Base-by-base conservation (phyloP, 37 sponge, comb jelly and placozoan species). In the Beroe forskalii region DNA sequence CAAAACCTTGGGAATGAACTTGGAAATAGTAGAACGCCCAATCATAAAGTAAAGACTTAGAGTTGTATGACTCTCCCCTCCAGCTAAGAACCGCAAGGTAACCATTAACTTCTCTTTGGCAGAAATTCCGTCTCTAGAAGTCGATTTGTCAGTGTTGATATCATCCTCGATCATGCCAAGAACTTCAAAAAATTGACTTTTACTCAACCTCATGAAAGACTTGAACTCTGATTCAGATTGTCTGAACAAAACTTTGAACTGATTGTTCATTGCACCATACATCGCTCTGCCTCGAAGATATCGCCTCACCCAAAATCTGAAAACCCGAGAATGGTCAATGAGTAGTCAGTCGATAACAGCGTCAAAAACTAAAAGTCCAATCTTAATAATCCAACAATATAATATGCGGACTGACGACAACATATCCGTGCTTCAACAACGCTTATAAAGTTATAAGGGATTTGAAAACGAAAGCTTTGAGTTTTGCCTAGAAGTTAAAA, bases 31-130 rank as follows among this genome's bases (percentile, higher is more conserved):
- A 1, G 72, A 37, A 19, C 72, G 72, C 1, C 72, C 72, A 69
- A 69, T 69, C 72, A 69, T 69, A 69, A 69, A 69, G 38, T 69
- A 69, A 36, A 69, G 38, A 28, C 37, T 35, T 2, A 69, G 72
- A 35, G 72, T 69, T 9, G 1, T 36, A 69, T 69, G 72, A 32
- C 38, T 69, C 39, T 69, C 72, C 14, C 72, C 72, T 20, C 72
- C 72, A 36, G 72, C 72, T 36, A 69, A 33, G 17, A 33, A 69
- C 12, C 72, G 72, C 3, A 69, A 37, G 14, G 72, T 69, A 1
- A 69, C 72, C 72, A 69, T 69, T 33, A 69, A 17, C 19, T 69
- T 28, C 38, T 69, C 72, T 17, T 36, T 69, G 27, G 72, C 38
- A 69, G 72, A 36, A 32, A 69, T 69, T 31, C 72, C 72, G 9